Evolutionary conservation across 1,140 invertebrate species (phyloP), one percentile per base, ranked within the genome.

Genomic region (Drosophila ambigua): DNA sequence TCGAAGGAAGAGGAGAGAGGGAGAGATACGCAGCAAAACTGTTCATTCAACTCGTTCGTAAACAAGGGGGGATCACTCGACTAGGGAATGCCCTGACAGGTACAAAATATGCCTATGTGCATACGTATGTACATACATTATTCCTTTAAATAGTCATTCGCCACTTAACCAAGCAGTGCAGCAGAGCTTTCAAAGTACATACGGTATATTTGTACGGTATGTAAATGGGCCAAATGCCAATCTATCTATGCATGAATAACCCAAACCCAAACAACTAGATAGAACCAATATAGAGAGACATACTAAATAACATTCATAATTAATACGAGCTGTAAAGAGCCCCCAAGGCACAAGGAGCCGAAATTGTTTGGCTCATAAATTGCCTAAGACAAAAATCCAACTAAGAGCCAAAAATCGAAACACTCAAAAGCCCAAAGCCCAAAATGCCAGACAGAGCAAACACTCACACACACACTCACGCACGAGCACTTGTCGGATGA

Each of bases 301-400:
- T 51, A 48, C 11, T 39, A 26, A 78, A 74, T 46, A 65, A 59
- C 49, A 83, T 66, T 71, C 55, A 69, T 79, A 82, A 82, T 82
- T 82, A 74, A 83, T 69, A 50, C 55, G 68, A 59, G 46, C 50
- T 49, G 16, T 9, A 13, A 26, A 16, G 64, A 49, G 41, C 7
- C 31, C 31, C 11, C 4, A 31, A 2, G 49, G 16, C 26, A 46
- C 2, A 15, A 31, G 23, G 35, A 43, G 41, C 31, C 41, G 28
- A 57, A 58, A 62, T 77, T 85, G 80, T 81, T 85, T 80, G 66
- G 54, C 60, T 73, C 77, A 84, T 71, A 82, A 82, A 82, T 66
- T 77, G 68, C 72, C 62, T 73, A 68, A 77, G 85, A 69, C 55
- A 80, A 79, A 80, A 49, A 60, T 39, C 16, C 28, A 52, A 31